phyloP scores from a whole-genome alignment of 2,797 vertebrate genomes.

The Glyptemys insculpta region DNA sequence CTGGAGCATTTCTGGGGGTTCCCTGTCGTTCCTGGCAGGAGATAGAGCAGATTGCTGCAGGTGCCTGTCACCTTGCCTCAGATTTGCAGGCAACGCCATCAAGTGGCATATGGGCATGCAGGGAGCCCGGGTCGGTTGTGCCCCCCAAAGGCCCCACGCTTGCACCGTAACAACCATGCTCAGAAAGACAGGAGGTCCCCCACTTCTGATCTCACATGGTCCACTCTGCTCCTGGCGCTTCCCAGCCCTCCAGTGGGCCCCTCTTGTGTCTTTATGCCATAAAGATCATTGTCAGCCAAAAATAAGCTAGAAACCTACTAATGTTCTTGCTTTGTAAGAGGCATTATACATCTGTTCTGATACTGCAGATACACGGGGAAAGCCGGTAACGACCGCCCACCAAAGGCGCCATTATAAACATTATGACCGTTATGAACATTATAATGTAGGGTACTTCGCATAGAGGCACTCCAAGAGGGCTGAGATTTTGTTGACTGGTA shows the following conservation, averaged over 20 bases:
- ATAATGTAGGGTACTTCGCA: neutral
- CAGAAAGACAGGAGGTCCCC: rapidly evolving
- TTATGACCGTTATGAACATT: neutral
- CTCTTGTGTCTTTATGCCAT: neutral
- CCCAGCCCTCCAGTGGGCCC: neutral
- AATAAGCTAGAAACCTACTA: rapidly evolving
- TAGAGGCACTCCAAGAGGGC: rapidly evolving
- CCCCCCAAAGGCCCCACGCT: rapidly evolving
- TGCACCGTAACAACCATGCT: rapidly evolving
- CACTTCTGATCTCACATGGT: neutral
- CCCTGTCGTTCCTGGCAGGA: neutral
- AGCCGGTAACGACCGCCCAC: neutral
- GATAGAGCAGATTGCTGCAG: neutral
- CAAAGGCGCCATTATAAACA: neutral
- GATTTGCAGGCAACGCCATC: neutral
- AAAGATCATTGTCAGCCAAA: neutral
- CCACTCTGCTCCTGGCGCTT: neutral
- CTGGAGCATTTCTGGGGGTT: neutral
- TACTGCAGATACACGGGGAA: neutral
- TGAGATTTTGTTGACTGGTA: neutral
- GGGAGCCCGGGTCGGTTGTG: neutral
- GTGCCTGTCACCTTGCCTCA: neutral
- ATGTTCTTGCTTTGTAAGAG: rapidly evolving
- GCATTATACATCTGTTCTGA: neutral
- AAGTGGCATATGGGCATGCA: neutral